Conservation (phyloP, 2,888 invertebrate genomes). For the Phyllotreta striolata region DNA sequence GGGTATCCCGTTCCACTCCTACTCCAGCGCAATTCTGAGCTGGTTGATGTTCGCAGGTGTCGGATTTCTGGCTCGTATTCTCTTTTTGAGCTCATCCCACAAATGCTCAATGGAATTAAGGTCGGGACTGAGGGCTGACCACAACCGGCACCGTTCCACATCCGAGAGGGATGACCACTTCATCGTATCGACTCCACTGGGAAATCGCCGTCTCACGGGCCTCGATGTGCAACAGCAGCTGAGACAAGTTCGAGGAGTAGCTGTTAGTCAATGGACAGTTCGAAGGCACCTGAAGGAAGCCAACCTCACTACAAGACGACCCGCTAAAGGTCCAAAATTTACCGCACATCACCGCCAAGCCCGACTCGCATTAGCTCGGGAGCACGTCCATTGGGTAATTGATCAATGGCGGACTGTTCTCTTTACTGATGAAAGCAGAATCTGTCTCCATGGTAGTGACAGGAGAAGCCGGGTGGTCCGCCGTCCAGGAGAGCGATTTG, state of each 20-base stretch:
- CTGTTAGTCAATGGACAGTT: slow-evolving; percentile 45
- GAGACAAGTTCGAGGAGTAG: slow-evolving; percentile 37
- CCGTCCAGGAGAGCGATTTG: slow-evolving; percentile 25
- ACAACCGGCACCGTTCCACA: too few species aligned
- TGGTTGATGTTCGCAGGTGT: too few species aligned
- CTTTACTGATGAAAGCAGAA: slow-evolving; percentile 44
- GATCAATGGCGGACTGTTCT: slow-evolving; percentile 38
- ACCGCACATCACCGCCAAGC: slow-evolving; percentile 42
- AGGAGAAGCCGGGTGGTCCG: slow-evolving; percentile 41
- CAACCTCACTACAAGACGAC: slow-evolving; percentile 38
- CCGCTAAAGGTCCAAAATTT: slow-evolving; percentile 42
- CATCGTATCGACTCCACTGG: neutral
- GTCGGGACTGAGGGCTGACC: too few species aligned
- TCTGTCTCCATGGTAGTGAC: slow-evolving; percentile 42
- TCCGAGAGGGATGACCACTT: neutral
- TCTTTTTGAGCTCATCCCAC: too few species aligned
- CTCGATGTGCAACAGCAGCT: neutral
- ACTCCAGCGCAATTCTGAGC: too few species aligned
- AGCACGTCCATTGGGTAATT: slow-evolving; percentile 44
- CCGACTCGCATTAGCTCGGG: slow-evolving; percentile 42
- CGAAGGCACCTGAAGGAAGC: slow-evolving; percentile 42
- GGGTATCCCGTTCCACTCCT: too few species aligned
- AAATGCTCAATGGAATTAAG: too few species aligned
- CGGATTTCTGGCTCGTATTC: too few species aligned
- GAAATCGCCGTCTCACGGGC: neutral